These are phyloP conservation scores for Pluvianellus socialis DNA, from an alignment of 2,113 vertebrate genomes.

Conservation along the genomic window DNA sequence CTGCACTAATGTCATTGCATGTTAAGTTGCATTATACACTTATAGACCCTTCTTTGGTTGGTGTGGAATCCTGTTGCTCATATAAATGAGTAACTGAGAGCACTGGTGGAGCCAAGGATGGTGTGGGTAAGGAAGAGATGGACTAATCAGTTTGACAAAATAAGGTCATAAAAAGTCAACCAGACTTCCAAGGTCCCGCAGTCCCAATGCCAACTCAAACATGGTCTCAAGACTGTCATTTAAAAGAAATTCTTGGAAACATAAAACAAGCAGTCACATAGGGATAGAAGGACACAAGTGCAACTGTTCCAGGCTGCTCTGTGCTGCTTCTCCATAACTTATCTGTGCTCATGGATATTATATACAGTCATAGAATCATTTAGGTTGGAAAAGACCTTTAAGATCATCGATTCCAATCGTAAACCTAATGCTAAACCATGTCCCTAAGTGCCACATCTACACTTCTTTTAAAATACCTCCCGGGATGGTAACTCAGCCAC, in stretches of 20 bases:
- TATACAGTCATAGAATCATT: not conserved
- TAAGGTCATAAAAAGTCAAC: not conserved
- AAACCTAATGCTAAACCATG: not conserved
- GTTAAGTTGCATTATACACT: not conserved
- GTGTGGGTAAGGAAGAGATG: not conserved
- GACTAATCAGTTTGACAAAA: not conserved
- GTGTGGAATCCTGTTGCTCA: not conserved
- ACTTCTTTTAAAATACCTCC: not conserved
- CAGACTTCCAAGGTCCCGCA: not conserved
- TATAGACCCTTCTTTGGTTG: not conserved
- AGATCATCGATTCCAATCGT: not conserved
- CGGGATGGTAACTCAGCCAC: not conserved
- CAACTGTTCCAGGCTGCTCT: not conserved
- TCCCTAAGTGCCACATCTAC: not conserved
- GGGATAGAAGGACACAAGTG: not conserved
- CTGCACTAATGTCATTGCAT: not conserved
- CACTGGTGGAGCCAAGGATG: not conserved
- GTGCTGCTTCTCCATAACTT: not conserved
- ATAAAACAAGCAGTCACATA: not conserved
- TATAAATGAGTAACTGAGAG: not conserved
- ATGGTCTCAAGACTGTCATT: not conserved
- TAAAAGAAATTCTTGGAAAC: not conserved
- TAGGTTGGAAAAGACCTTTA: not conserved
- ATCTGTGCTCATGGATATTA: not conserved
- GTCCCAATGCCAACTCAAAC: not conserved